Evolutionary conservation across 1,140 invertebrate genomes (phyloP).

Genomic region (Pseudomyrmex sp.): DNA sequence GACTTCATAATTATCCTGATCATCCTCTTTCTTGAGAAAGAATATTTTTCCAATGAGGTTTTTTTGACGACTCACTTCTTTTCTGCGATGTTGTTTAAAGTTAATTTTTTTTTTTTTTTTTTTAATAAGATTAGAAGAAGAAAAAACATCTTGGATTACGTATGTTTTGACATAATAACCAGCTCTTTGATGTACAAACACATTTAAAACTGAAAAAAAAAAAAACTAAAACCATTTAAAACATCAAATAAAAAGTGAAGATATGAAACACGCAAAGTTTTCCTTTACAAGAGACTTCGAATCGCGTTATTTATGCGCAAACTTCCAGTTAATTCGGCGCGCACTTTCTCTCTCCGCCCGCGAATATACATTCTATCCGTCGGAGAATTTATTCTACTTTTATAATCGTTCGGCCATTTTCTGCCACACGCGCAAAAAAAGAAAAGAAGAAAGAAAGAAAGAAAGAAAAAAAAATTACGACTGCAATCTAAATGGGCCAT

Average conservation of each 20-base stretch:
- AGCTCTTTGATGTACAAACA: background rate
- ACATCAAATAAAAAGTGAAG: constrained; percentile 33
- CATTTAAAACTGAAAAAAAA: background rate
- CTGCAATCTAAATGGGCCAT: constrained; percentile 48
- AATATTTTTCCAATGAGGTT: too few species aligned
- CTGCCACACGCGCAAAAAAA: constrained; percentile 1
- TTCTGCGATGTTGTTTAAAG: too few species aligned
- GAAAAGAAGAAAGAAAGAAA: background rate
- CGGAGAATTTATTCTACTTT: constrained; percentile 44
- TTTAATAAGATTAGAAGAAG: background rate
- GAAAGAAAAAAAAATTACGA: background rate
- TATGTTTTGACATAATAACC: background rate
- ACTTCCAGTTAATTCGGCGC: constrained; percentile 35
- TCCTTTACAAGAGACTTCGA: constrained; percentile 6
- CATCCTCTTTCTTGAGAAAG: too few species aligned
- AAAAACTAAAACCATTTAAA: constrained; percentile 1
- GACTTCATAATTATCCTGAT: too few species aligned
- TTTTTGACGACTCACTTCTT: too few species aligned
- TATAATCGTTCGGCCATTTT: constrained; percentile 40
- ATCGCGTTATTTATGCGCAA: constrained; percentile 35
- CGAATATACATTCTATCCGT: constrained; percentile 10
- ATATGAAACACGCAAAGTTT: constrained; percentile 14
- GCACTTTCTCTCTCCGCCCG: constrained; percentile 17
- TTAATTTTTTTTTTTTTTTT: too few species aligned
- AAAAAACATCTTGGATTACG: background rate